Conservation (phyloP, 2,797 vertebrate species). For the Melanogrammus aeglefinus region DNA sequence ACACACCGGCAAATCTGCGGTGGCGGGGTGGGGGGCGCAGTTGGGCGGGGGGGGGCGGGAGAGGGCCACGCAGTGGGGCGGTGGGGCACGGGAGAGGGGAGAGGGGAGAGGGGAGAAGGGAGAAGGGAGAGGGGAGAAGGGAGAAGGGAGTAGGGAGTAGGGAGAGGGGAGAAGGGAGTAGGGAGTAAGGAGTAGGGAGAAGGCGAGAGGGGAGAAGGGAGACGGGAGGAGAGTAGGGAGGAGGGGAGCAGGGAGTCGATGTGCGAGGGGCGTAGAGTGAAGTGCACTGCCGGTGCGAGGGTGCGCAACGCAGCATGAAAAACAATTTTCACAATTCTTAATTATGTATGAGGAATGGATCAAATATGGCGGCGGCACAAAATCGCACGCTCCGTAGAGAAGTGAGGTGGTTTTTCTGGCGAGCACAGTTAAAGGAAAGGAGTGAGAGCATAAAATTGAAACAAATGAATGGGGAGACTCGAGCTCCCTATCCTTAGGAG, state of each 20-base stretch:
- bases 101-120: too few relatives aligned
- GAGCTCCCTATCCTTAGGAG: too few relatives aligned
- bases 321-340: not conserved
- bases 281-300: conserved; percentile 26
- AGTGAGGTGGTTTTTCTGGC: not conserved
- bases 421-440: not conserved
- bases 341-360: conserved; percentile 33
- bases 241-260: too few relatives aligned
- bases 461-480: not conserved
- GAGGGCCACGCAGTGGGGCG: not conserved
- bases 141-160: too few relatives aligned
- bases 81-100: not conserved
- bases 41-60: conserved; percentile 27
- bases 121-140: too few relatives aligned
- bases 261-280: not conserved
- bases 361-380: conserved; percentile 20
- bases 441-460: conserved; percentile 20
- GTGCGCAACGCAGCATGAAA: not conserved
- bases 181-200: too few relatives aligned
- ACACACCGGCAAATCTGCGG: conserved; percentile 42
- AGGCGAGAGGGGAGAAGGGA: too few relatives aligned
- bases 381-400: not conserved
- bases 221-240: too few relatives aligned
- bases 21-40: conserved; percentile 15
- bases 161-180: too few relatives aligned